Base-by-base conservation (phyloP, 2,888 invertebrate species). In the Sphaerophoria taeniata region DNA sequence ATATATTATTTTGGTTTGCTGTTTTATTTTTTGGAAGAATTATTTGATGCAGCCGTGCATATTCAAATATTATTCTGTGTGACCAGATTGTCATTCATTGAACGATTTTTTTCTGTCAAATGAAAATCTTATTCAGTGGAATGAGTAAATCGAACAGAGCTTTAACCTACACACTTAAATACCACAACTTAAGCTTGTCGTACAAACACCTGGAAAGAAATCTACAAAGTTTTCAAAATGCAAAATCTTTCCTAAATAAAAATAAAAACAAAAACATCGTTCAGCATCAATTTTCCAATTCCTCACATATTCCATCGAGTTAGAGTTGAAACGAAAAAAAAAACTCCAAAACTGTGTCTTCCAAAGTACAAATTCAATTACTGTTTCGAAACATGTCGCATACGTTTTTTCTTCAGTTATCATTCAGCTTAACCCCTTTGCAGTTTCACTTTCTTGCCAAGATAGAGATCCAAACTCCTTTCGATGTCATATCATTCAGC, bases 401-500 rank as follows among this genome's bases (percentile, higher is more conserved):
- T n/a, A 31, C 63, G 63, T 34, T 61, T 31, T 31, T 33, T 33
- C 36, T 11, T 58, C 39, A 60, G 36, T 63, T 33, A 61, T 71
- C 74, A 78, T 83, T 16, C 74, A 77, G 65, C 65, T 6, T 6
- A 36, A 78, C 43, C 6, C 14, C 9, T 7, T 12, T 45, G 31
- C n/a, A 9, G 4, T 33, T n/a, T 63, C 2, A 11, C 4, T 14
- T 61, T 63, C 9, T 45, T n/a, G 14, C 39, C 12, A 39, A 58
- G 9, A 14, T 43, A 45, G 12, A 43, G 16, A 31, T 55, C 53
- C 63, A 70, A 34, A 47, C 7, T 51, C 31, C 16, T 58, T 36
- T 61, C 43, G 58, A 67, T 78, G 70, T 65, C 74, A 71, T 47
- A 71, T n/a, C 14, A 51, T n/a, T 76, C 67, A 31, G n/a, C 3